phyloP scores from a whole-genome alignment of 2,888 invertebrate species.

The Helleia helle region DNA sequence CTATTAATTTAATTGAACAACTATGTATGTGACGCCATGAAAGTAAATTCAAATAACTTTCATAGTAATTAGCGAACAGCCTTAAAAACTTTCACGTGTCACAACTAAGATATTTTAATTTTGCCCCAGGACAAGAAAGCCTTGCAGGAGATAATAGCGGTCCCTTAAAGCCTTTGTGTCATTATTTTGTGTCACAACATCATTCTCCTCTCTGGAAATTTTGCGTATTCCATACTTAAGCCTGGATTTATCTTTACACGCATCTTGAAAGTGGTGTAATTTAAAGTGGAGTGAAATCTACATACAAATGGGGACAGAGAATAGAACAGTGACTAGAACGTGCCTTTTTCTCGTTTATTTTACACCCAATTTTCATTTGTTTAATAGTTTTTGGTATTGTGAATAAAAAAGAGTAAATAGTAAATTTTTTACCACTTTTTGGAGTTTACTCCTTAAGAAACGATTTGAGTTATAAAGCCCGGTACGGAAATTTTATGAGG shows the following conservation, averaged over 20 bases:
- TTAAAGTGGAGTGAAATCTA: too few relatives aligned
- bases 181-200: constrained; percentile 39
- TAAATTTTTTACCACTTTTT: too few relatives aligned
- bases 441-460: too few relatives aligned
- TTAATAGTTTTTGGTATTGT: too few relatives aligned
- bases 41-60: constrained; percentile 5
- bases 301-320: too few relatives aligned
- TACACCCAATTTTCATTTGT: too few relatives aligned
- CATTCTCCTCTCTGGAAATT: constrained; percentile 16
- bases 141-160: constrained; percentile 37
- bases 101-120: constrained; percentile 36
- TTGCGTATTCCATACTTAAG: constrained; percentile 12
- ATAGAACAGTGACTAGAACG: too few relatives aligned
- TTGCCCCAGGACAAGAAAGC: constrained; percentile 27
- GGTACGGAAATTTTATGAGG: too few relatives aligned
- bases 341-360: too few relatives aligned
- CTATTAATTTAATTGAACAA: constrained; percentile 21
- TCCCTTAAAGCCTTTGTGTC: constrained; percentile 55
- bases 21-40: neutral
- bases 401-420: too few relatives aligned
- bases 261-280: neutral
- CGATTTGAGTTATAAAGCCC: too few relatives aligned
- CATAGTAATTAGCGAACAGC: constrained; percentile 7
- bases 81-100: constrained; percentile 7
- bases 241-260: constrained; percentile 7